Evolutionary conservation across 1,140 invertebrate genomes (phyloP).

Genomic region (Alviniconcha marisindica): DNA sequence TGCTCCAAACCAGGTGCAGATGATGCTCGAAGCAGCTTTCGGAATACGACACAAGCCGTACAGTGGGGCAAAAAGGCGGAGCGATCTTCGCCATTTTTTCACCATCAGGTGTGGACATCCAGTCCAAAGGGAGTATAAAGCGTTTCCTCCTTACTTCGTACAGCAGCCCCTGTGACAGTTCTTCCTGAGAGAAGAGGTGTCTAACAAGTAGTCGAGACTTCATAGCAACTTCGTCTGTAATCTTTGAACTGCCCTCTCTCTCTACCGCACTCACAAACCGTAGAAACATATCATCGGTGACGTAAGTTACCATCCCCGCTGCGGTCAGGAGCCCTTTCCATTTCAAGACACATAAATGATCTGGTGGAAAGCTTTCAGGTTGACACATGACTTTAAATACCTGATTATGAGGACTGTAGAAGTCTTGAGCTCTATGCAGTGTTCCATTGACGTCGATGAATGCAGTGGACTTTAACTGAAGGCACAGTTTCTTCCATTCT

Average conservation of each 20-base stretch:
- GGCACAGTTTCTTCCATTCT: not conserved
- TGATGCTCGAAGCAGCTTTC: conserved; percentile 24
- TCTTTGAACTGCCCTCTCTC: not conserved
- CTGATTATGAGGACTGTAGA: conserved; percentile 12
- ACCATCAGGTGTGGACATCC: not conserved
- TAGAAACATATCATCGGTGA: conserved; percentile 20
- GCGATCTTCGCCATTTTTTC: not conserved
- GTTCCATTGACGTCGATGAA: conserved; percentile 6
- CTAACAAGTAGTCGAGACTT: conserved; percentile 10
- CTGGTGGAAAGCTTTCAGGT: not conserved
- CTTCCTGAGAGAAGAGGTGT: not conserved
- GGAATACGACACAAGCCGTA: conserved; percentile 40
- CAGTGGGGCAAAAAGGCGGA: not conserved
- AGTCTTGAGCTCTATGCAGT: not conserved
- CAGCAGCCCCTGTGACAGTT: not conserved
- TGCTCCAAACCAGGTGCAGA: conserved; percentile 51
- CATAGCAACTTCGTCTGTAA: not conserved
- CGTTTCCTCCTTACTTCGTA: conserved; percentile 35
- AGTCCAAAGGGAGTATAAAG: conserved; percentile 46
- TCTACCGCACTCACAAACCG: not conserved
- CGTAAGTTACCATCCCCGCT: conserved; percentile 1
- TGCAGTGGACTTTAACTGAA: not conserved
- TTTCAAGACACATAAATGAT: not conserved
- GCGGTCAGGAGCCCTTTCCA: conserved; percentile 6
- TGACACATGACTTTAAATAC: conserved; percentile 16